phyloP scores from a whole-genome alignment of 23 tunicate genomes.

The Botrylloides violaceus region DNA sequence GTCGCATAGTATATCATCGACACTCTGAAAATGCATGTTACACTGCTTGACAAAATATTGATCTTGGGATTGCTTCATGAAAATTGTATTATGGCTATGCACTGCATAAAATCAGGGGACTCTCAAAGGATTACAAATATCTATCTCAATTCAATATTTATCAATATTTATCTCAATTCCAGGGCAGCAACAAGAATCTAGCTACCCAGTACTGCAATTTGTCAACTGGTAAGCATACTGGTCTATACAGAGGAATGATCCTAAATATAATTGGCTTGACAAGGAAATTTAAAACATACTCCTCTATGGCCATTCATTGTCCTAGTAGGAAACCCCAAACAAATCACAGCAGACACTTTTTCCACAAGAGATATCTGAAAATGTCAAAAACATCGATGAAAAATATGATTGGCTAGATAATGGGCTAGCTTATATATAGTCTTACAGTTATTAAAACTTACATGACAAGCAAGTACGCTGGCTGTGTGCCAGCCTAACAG shows the following conservation, averaged over 20 bases:
- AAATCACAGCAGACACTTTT: slow-evolving; percentile 67
- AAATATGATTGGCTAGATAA: background rate
- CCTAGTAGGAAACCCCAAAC: slow-evolving; percentile 70
- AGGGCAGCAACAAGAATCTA: too few relatives aligned
- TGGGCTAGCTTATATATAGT: background rate
- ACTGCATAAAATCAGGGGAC: too few relatives aligned
- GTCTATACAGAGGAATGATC: too few relatives aligned
- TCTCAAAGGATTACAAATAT: too few relatives aligned
- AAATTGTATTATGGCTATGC: too few relatives aligned
- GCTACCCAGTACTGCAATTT: too few relatives aligned
- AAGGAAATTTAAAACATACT: slow-evolving; percentile 42
- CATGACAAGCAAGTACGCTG: slow-evolving; percentile 60
- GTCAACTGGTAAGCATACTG: too few relatives aligned
- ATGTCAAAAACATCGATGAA: background rate
- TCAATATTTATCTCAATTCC: too few relatives aligned
- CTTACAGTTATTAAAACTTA: background rate
- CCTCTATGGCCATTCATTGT: slow-evolving; percentile 71
- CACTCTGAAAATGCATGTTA: slow-evolving; percentile 16
- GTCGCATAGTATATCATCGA: slow-evolving; percentile 81
- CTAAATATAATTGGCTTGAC: too few relatives aligned
- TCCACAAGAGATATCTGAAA: slow-evolving; percentile 52
- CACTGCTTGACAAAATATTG: too few relatives aligned
- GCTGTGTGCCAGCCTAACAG: slow-evolving; percentile 79
- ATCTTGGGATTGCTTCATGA: too few relatives aligned
- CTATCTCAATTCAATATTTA: too few relatives aligned